Base-by-base conservation (phyloP, 2,888 invertebrate genomes). In the Disparrhopalites patrizii region DNA sequence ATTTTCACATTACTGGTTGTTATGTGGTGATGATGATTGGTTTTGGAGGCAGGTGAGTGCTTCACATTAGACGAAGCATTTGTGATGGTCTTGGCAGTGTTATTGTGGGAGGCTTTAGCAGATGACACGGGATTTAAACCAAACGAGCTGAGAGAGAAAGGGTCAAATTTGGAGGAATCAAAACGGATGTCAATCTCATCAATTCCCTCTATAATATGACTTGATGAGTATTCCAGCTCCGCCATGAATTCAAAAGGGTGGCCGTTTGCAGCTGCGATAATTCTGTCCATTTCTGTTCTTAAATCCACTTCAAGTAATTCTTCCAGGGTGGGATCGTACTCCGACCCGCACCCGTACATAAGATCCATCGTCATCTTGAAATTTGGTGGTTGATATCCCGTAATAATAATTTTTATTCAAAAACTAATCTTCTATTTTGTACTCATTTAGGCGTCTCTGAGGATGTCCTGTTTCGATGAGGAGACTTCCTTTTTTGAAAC, bases 261-360 rank as follows among this genome's bases (percentile, higher is more conserved):
- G 28, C 28, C 33, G n/a, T 54, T 54, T 13, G 40, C 31, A 13
- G 55, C 56, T 8, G 65, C 65, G n/a, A 66, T 62, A 27, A 66
- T 62, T 10, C 66, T 43, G 30, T 66, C 66, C 57, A 91, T 89
- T 80, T 91, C 91, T 73, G 87, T 86, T 78, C 91, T 90, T 70
- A 93, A 91, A 78, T 93, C 93, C 79, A 90, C 88, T 78, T 93
- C 92, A 72, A 93, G 84, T 88, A 93, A 91, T 78, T 93, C 93
- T 79, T 92, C 91, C 77, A 93, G 85, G 58, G 91, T 89, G 56
- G 72, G 62, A 64, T 73, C 71, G 69, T 71, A 72, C 31, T 73
- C 74, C 58, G 65, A 66, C 5, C 68, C 67, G 62, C 72, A 70
- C 38, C 71, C 70, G 69, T 72, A 73, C 72, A 73, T 73, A 18